A percentile compares a stretch with the other conserved stretches of the same genome.
phyloP scores from a whole-genome alignment of 2,797 vertebrate species.

The Chrosomus eos region DNA sequence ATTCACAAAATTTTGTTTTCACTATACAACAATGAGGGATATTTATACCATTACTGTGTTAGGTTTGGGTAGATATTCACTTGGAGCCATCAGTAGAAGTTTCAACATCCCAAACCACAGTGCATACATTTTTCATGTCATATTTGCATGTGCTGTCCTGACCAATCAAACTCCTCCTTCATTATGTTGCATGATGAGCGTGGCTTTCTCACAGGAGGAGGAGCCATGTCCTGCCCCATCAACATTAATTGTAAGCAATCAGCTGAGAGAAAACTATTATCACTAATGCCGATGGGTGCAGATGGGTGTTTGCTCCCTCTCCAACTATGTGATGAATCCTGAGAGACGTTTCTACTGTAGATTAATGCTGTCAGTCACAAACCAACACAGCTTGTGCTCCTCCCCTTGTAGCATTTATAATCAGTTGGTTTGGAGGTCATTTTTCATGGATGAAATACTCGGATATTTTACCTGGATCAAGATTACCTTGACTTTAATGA shows the following conservation, averaged over 20 bases:
- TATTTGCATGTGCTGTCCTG: conserved; percentile 56
- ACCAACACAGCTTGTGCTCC: conserved; percentile 55
- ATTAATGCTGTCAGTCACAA: conserved; percentile 57
- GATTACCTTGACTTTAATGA: background rate
- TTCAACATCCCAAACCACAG: conserved; percentile 35
- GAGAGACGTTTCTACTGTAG: conserved; percentile 52
- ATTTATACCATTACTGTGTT: background rate
- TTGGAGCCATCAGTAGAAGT: conserved; percentile 6
- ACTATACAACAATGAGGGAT: background rate
- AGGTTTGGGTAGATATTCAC: background rate
- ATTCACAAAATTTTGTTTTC: background rate
- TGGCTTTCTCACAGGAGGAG: conserved; percentile 39
- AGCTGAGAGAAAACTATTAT: conserved; percentile 50
- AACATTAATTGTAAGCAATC: conserved; percentile 57
- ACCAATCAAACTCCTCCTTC: conserved; percentile 48
- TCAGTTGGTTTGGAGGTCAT: no score
- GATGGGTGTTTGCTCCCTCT: conserved; percentile 50
- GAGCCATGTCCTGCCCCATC: conserved; percentile 52
- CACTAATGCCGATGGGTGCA: conserved; percentile 53
- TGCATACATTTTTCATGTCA: conserved; percentile 49
- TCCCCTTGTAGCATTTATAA: conserved; percentile 33
- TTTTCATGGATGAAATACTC: no score
- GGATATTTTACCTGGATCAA: background rate
- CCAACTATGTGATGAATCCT: conserved; percentile 50
- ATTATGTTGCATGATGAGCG: conserved; percentile 31